These are phyloP conservation scores for Rhingia campestris DNA, from an alignment of 2,888 invertebrate genomes.

Conservation along the genomic window DNA sequence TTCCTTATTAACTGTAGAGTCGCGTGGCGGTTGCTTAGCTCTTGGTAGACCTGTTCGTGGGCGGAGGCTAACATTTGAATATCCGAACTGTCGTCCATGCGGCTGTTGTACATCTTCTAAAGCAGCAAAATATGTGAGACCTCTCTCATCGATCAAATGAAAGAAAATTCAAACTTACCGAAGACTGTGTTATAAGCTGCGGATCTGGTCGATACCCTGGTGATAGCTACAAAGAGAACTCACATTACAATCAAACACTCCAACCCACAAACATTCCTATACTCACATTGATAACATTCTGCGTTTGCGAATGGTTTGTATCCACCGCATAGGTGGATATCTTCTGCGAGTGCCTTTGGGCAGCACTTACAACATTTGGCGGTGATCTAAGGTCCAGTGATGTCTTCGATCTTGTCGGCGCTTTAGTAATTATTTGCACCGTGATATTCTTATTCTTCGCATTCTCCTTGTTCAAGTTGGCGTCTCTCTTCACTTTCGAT, in stretches of 20 bases:
- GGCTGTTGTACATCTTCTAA: conserved; percentile 77
- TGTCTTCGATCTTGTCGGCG: conserved; percentile 81
- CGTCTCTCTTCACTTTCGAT: conserved; percentile 73
- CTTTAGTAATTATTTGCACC: conserved; percentile 82
- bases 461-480: conserved; percentile 80
- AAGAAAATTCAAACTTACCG: conserved; percentile 29
- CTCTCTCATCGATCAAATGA: neutral
- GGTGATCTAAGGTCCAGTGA: conserved; percentile 81
- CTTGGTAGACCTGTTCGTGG: conserved; percentile 82
- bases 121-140: conserved; percentile 7
- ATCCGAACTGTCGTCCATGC: conserved; percentile 80
- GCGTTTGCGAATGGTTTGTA: conserved; percentile 63
- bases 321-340: conserved; percentile 77
- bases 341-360: conserved; percentile 74
- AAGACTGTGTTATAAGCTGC: conserved; percentile 74
- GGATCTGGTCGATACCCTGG: conserved; percentile 79
- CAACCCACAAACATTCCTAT: neutral
- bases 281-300: conserved; percentile 75
- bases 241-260: neutral
- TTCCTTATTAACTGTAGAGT: conserved; percentile 81
- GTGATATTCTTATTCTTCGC: conserved; percentile 80
- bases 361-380: conserved; percentile 44
- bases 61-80: conserved; percentile 80
- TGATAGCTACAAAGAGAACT: conserved; percentile 75
- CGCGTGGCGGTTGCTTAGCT: conserved; percentile 82